These are phyloP conservation scores for Lycaon pictus DNA, from an alignment of 2,113 vertebrate species.

Conservation along the genomic window DNA sequence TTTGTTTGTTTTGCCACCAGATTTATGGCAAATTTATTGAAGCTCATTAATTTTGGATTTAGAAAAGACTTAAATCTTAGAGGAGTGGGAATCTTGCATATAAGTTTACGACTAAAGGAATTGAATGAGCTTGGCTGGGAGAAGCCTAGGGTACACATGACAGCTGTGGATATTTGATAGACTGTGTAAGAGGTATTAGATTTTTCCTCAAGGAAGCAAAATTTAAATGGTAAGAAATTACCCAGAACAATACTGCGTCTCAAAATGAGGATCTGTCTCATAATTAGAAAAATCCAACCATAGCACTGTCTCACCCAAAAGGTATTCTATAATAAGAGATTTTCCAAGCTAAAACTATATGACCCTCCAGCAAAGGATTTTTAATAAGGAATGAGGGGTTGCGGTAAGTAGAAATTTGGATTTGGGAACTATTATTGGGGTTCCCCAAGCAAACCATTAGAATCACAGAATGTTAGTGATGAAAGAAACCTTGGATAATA, in stretches of 20 bases:
- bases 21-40: neutral
- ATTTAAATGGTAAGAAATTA: neutral
- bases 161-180: neutral
- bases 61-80: neutral
- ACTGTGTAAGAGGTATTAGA: neutral
- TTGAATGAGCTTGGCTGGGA: neutral
- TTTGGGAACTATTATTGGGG: neutral
- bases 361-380: neutral
- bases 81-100: neutral
- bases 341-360: slow-evolving; percentile 10
- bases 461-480: neutral
- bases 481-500: neutral
- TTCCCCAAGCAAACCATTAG: neutral
- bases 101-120: slow-evolving; percentile 36
- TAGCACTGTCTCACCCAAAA: neutral
- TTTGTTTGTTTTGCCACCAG: neutral
- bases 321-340: neutral
- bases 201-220: neutral
- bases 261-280: neutral
- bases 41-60: slow-evolving; percentile 46
- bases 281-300: slow-evolving; percentile 32
- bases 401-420: neutral
- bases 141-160: neutral
- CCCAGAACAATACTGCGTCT: neutral
- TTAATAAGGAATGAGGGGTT: neutral